Conservation (phyloP, 2,888 invertebrate genomes). For the Harpalus rubripes region DNA sequence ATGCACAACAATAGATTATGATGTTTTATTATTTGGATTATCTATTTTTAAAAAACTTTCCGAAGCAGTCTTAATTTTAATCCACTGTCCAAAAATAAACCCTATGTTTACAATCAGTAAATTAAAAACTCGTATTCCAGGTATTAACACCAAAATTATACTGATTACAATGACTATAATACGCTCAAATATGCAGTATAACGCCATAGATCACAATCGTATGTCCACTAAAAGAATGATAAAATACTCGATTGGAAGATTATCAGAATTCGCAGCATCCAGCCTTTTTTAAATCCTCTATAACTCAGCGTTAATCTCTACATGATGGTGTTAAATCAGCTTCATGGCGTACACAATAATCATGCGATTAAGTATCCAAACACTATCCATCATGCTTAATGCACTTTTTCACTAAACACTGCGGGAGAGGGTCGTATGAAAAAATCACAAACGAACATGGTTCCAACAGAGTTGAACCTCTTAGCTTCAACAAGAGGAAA, state of each 20-base stretch:
- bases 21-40: background rate
- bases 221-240: background rate
- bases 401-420: constrained; percentile 41
- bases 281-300: constrained; percentile 20
- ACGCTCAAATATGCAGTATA: background rate
- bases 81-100: background rate
- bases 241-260: constrained; percentile 13
- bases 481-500: no score
- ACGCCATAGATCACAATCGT: constrained; percentile 10
- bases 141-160: background rate
- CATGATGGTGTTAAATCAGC: constrained; percentile 10
- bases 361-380: constrained; percentile 38
- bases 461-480: no score
- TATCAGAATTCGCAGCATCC: constrained; percentile 6
- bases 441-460: constrained; percentile 14
- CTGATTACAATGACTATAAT: background rate
- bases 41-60: background rate
- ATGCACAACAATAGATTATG: no score
- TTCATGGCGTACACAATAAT: constrained; percentile 17
- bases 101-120: no score
- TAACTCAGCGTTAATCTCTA: constrained; percentile 28
- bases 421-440: background rate
- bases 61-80: background rate
- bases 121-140: background rate
- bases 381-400: constrained; percentile 49